Evolutionary conservation across 1,140 invertebrate species (phyloP).

Genomic region (Nasonia vitripennis): DNA sequence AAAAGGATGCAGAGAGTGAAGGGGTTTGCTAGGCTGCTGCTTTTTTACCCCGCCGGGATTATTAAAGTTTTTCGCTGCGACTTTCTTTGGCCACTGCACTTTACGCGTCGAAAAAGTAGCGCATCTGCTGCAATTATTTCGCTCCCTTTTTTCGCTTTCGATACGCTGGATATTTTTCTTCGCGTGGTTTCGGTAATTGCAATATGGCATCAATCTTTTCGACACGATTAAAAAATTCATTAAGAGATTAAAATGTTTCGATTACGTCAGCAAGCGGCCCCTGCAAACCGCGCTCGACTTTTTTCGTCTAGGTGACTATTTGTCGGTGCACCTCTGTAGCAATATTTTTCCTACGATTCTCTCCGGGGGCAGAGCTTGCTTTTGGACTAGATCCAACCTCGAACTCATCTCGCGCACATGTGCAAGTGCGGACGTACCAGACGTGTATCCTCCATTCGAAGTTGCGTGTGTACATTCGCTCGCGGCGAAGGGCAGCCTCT

Average conservation of each 20-base stretch:
- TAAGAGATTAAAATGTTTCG: not conserved
- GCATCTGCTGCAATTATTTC: not conserved
- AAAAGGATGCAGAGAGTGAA: not conserved
- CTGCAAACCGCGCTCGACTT: too few relatives aligned
- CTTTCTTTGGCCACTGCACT: constrained; percentile 7
- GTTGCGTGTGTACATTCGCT: constrained; percentile 8
- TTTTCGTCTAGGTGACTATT: not conserved
- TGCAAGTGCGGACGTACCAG: not conserved
- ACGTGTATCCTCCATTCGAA: not conserved
- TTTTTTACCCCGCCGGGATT: constrained; percentile 11
- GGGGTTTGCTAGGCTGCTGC: not conserved
- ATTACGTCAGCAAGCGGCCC: not conserved
- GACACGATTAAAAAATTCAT: too few relatives aligned
- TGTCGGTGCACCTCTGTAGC: not conserved
- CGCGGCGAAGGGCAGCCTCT: constrained; percentile 14
- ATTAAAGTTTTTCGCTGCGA: constrained; percentile 30
- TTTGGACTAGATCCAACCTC: constrained; percentile 12
- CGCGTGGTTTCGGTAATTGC: not conserved
- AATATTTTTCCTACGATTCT: not conserved
- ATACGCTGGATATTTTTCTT: too few relatives aligned
- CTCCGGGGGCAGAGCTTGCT: not conserved
- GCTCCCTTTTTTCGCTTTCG: not conserved
- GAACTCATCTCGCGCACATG: not conserved
- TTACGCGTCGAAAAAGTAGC: not conserved
- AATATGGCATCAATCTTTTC: not conserved